phyloP scores from a whole-genome alignment of 2,113 vertebrate species.

The Elephantulus edwardii region DNA sequence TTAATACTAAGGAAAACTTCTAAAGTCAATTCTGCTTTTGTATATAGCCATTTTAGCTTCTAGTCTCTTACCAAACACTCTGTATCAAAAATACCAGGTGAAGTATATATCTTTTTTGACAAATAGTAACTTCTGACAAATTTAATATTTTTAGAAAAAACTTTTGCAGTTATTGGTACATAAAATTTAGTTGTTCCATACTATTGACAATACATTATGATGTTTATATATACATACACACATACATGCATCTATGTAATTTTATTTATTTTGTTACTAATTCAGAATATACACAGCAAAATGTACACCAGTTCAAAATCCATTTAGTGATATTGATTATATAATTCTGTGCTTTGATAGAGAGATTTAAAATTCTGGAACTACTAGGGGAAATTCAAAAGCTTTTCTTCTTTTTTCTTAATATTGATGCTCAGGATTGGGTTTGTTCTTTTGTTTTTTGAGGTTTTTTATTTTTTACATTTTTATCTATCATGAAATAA shows the following conservation, averaged over 20 bases:
- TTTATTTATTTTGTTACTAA: not conserved
- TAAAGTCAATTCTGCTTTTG: not conserved
- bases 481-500: constrained; percentile 41
- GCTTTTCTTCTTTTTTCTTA: constrained; percentile 53
- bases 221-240: not conserved
- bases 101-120: constrained; percentile 33
- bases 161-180: constrained; percentile 37
- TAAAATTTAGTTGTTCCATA: constrained; percentile 50
- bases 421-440: not conserved
- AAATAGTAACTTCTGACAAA: too few species aligned
- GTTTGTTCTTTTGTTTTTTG: too few species aligned
- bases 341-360: constrained; percentile 8
- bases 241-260: not conserved
- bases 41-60: not conserved
- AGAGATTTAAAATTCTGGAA: constrained; percentile 29
- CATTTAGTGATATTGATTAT: not conserved
- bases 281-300: not conserved
- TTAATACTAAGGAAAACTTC: not conserved
- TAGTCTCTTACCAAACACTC: constrained; percentile 13
- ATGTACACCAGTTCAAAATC: not conserved
- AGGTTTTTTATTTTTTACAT: too few species aligned
- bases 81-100: not conserved
- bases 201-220: constrained; percentile 44
- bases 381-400: not conserved
- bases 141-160: constrained; percentile 51